Evolutionary conservation across 2,113 vertebrate species (phyloP), one percentile per base, ranked within the genome.

Genomic region (Rutilus rutilus): DNA sequence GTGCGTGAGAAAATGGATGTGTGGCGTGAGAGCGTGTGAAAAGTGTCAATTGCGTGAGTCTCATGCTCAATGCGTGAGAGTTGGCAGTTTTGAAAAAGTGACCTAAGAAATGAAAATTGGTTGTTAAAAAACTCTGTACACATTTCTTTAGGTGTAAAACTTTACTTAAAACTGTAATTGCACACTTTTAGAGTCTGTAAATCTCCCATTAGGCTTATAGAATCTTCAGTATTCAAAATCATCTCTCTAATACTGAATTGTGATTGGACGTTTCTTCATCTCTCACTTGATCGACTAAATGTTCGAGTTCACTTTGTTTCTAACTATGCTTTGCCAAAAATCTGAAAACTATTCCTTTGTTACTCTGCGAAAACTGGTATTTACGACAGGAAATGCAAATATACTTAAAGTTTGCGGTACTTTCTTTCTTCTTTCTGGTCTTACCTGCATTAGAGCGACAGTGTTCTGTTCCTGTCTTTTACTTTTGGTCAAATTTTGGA

Each of bases 391-490:
- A 42, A 23, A n/a, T 73, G 69, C 69, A 45, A 42, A 42, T 23
- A 71, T 19, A 39, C 19, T 71, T 69, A 39, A n/a, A n/a, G 23
- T 25, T n/a, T 60, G 9, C 17, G 23, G 33, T 71, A 45, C 36
- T 12, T 73, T n/a, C 67, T 11, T 73, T 45, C 69, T 71, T 21
- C 64, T 33, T 75, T 50, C 42, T 75, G 71, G 47, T 74, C 39
- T 4, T 36, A 21, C 65, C 33, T 69, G 17, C 8, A 8, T 7
- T 39, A 12, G 23, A 33, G 9, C 3, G 42, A 45, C 42, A 45
- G 45, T 23, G 52, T 59, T 59, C 30, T 78, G 71, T 59, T 39
- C 76, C 30, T 64, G 57, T 25, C 23, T 60, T 42, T n/a, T 64
- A 27, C 45, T 64, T 80, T 64, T 80, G 33, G 12, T 39, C 52